Base-by-base conservation (phyloP, 1,140 invertebrate species). In the Melanaphis sacchari region DNA sequence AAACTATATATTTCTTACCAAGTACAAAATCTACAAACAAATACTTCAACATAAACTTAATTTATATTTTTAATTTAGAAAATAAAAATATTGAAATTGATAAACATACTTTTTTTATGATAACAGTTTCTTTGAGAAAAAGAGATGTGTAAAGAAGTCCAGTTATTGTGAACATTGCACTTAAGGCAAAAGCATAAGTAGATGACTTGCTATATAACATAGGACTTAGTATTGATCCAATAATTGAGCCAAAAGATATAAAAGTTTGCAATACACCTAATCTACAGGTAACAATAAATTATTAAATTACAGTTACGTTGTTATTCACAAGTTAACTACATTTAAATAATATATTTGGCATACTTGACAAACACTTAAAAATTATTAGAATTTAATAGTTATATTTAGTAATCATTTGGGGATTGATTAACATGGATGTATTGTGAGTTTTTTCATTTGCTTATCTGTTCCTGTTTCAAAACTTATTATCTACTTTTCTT, bases 71-170 rank as follows among this genome's bases (percentile, higher is more conserved):
- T 76, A 76, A 76, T 76, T 76, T 76, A n/a, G 31, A 76, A 76
- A 76, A 38, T 38, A 38, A 82, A 82, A 81, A 85, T 85, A 85
- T 85, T 87, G 2, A n/a, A 49, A 21, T 36, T 46, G 8, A 76
- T 90, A 91, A 90, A 66, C 49, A 76, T 43, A 93, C 91, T 26
- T 93, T 40, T 52, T 85, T 93, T 9, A 54, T 85, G 31, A 93
- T 31, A 82, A 93, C 81, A 0, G 91, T 93, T 85, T 93, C 91
- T 93, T 93, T 93, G 31, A 85, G 91, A 40, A 93, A 93, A 59
- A 93, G 15, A 22, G 41, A 93, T 31, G 91, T 54, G 40, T 93
- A 93, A 2, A 93, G 18, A 40, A 93, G 91, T 22, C 38, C 66
- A 38, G 38, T 7, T 22, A 93, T 93, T 40, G 46, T 40, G 31